These are phyloP conservation scores for Artemia franciscana DNA, from an alignment of 1,140 invertebrate species.

Conservation along the genomic window DNA sequence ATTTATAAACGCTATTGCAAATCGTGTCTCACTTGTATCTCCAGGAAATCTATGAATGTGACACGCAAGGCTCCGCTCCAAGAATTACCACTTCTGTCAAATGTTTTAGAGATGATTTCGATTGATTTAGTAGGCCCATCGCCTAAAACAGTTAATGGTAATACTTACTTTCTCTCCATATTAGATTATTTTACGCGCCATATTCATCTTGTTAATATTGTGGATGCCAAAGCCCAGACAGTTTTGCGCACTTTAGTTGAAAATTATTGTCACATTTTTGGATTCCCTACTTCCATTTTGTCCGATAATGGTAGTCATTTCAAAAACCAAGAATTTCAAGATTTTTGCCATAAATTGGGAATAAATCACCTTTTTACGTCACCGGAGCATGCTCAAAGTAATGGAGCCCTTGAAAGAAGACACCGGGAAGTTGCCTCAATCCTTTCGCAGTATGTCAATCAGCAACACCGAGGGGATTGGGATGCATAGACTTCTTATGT, in stretches of 20 bases:
- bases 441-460: not conserved
- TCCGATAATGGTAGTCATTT: not conserved
- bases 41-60: not conserved
- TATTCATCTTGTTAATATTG: not conserved
- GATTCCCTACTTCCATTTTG: not conserved
- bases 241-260: not conserved
- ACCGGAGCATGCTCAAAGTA: not conserved
- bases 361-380: not conserved
- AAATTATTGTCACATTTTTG: not conserved
- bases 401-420: not conserved
- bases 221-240: not conserved
- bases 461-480: not conserved
- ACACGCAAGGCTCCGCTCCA: not conserved
- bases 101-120: not conserved
- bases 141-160: not conserved
- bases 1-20: not conserved
- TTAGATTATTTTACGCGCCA: not conserved
- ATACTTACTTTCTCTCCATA: not conserved
- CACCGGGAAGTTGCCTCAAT: not conserved
- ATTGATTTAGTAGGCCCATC: not conserved
- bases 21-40: not conserved
- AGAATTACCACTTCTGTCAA: not conserved
- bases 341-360: not conserved
- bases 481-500: not conserved
- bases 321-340: not conserved